Base-by-base conservation (phyloP, 2,888 invertebrate genomes). In the Laothoe populi region DNA sequence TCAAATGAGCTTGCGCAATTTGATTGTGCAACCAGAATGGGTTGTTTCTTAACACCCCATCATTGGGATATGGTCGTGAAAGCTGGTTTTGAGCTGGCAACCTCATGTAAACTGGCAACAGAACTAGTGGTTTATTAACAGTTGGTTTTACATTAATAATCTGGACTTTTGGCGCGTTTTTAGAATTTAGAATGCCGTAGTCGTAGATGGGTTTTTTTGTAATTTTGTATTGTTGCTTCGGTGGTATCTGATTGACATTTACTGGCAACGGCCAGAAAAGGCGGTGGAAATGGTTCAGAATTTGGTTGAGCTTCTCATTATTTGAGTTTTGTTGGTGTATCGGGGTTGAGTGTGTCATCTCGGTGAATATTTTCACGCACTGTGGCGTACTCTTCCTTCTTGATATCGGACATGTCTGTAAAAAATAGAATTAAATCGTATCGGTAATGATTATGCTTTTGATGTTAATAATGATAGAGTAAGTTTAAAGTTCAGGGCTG, bases 401-500 rank as follows among this genome's bases (percentile, higher is more conserved):
- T 2, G 85, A 75, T 1, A 72, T 24, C 0, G 91, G 90, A 35
- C 89, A 90, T 0, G 86, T 88, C 91, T 91, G 86, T 11, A 81
- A 82, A 68, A 61, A 38, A 61, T 59, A 64, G 42, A 31, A 13
- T 23, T n/a, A 42, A 45, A 19, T 57, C 21, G 11, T 24, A 19
- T 21, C n/a, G 35, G 24, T 7, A 13, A 48, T 21, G 19, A 7
- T 16, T 44, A 16, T 19, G 19, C 0, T 13, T n/a, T 2, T 13
- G 4, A 42, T 42, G 11, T 4, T 8, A 42, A 42, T 42, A 42
- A 10, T 8, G 21, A 23, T 21, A 2, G n/a, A n/a, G n/a, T n/a
- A n/a, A n/a, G n/a, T n/a, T n/a, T n/a, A n/a, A n/a, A n/a, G n/a
- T n/a, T n/a, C n/a, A n/a, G n/a, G n/a, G n/a, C n/a, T n/a, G n/a